Evolutionary conservation across 2,113 vertebrate species (phyloP).

Genomic region (Oreochromis aureus): DNA sequence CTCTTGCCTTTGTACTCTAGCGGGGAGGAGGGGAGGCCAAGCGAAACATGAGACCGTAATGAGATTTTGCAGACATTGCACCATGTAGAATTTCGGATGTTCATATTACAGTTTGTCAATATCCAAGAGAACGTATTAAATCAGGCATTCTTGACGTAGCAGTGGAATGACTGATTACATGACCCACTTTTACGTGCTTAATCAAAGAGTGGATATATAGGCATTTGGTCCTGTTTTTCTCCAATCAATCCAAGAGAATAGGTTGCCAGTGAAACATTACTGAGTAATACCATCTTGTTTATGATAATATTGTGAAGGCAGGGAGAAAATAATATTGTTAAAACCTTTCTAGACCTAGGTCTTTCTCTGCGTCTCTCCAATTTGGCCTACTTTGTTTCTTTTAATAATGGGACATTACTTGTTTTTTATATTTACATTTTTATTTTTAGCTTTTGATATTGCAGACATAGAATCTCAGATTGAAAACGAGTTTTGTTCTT

Average conservation of each 20-base stretch:
- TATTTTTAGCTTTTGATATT: neutral
- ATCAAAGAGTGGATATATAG: conserved; percentile 13
- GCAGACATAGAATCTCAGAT: neutral
- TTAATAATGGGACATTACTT: neutral
- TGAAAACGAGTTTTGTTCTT: neutral
- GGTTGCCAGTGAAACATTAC: neutral
- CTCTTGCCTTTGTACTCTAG: conserved; percentile 35
- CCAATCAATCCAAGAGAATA: conserved; percentile 9
- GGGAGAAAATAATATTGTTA: neutral
- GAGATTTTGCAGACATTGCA: conserved; percentile 58
- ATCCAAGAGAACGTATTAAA: conserved; percentile 52
- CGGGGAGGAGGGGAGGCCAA: neutral
- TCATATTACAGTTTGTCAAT: conserved; percentile 62
- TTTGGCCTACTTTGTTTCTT: neutral
- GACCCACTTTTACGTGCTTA: conserved; percentile 32
- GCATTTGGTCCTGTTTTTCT: neutral
- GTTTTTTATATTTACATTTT: neutral
- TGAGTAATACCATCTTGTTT: neutral
- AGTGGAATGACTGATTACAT: conserved; percentile 33
- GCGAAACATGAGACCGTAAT: conserved; percentile 57
- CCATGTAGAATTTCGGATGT: conserved; percentile 59
- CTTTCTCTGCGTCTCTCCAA: neutral
- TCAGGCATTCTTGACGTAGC: neutral
- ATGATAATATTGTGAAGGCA: neutral
- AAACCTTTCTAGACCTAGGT: fast-evolving